Conservation (phyloP, 2,888 invertebrate genomes). For the Clusia tigrina region DNA sequence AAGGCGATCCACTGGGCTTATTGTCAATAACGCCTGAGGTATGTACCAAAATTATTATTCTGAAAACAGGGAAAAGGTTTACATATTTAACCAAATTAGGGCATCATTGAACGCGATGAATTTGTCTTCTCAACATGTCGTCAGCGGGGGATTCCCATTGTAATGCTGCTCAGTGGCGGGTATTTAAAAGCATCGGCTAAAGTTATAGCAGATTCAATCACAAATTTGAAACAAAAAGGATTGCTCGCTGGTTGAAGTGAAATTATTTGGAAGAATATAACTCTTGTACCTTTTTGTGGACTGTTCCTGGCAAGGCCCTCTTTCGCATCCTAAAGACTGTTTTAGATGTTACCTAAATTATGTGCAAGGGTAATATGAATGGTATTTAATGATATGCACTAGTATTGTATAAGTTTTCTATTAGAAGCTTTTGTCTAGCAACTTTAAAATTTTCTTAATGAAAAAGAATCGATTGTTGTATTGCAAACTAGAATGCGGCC, state of each 20-base stretch:
- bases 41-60: neutral
- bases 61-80: neutral
- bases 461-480: no score
- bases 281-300: no score
- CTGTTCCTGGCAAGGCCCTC: no score
- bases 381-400: no score
- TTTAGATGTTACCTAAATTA: no score
- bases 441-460: no score
- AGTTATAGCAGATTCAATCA: conserved; percentile 85
- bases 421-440: no score
- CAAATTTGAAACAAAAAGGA: conserved; percentile 74
- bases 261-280: conserved; percentile 7
- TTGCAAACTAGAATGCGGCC: no score
- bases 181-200: conserved; percentile 79
- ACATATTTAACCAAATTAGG: conserved; percentile 65
- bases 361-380: no score
- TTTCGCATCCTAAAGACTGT: no score
- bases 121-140: conserved; percentile 79
- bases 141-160: conserved; percentile 74
- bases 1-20: conserved; percentile 79
- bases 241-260: conserved; percentile 62
- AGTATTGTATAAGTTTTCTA: no score
- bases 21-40: conserved; percentile 76
- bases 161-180: conserved; percentile 90
- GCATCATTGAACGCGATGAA: conserved; percentile 85